Percentiles rank a stretch among this genome's conserved stretches.
phyloP scores from a whole-genome alignment of 2,113 vertebrate genomes.

The Peucedramus taeniatus region DNA sequence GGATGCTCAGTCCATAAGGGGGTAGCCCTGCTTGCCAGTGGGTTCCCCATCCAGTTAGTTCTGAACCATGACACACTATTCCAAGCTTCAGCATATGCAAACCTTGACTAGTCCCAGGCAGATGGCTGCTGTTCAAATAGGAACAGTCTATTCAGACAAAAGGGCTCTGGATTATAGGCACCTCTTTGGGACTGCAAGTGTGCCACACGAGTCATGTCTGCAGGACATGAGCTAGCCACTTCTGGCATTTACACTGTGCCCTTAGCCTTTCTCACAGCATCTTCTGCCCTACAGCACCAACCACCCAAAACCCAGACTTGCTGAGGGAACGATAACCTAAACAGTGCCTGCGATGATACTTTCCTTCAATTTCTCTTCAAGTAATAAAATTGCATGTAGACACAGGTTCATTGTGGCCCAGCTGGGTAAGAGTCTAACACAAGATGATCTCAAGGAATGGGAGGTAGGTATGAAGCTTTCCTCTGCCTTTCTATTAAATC shows the following conservation, averaged over 20 bases:
- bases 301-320: not conserved
- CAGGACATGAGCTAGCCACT: not conserved
- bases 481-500: not conserved
- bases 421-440: not conserved
- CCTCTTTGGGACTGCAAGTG: not conserved
- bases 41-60: not conserved
- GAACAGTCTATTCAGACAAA: not conserved
- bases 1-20: not conserved
- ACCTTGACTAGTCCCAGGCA: not conserved
- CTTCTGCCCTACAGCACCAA: not conserved
- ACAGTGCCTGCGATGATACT: not conserved
- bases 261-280: not conserved
- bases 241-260: not conserved
- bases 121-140: not conserved
- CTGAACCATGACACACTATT: accelerated
- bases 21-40: not conserved
- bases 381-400: not conserved
- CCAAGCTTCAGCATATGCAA: not conserved
- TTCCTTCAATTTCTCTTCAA: not conserved
- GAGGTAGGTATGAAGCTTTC: not conserved
- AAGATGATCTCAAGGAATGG: not conserved
- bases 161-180: not conserved
- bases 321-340: not conserved
- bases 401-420: not conserved
- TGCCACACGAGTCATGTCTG: not conserved